Evolutionary conservation across 2,888 invertebrate species (phyloP).

Genomic region (Tenthredo scrophulariae): DNA sequence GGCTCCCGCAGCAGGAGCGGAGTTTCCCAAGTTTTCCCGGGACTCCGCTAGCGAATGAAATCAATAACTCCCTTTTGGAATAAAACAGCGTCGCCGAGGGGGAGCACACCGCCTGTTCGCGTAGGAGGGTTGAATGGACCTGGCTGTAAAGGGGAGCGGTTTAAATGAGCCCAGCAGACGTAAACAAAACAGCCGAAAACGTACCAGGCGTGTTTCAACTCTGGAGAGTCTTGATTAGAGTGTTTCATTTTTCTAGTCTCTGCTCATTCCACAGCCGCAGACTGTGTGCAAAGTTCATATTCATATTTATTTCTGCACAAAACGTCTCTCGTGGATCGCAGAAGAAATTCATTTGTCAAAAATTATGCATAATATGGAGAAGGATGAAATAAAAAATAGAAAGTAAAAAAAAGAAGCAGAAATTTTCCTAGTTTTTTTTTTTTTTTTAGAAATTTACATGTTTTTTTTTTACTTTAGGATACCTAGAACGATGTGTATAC

Average conservation of each 20-base stretch:
- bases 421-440: not conserved
- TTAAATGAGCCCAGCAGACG: conserved; percentile 62
- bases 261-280: not conserved
- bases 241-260: conserved; percentile 7
- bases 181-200: conserved; percentile 67
- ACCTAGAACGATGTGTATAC: not conserved
- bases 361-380: not conserved
- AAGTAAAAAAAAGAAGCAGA: not conserved
- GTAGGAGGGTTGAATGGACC: conserved; percentile 56
- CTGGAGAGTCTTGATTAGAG: conserved; percentile 28
- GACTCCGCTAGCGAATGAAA: conserved; percentile 69
- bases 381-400: not conserved
- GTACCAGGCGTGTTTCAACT: conserved; percentile 42
- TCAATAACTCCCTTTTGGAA: conserved; percentile 74
- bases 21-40: conserved; percentile 72
- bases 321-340: not conserved
- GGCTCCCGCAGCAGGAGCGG: not conserved
- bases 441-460: not conserved
- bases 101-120: conserved; percentile 39
- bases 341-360: not conserved
- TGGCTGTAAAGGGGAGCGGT: conserved; percentile 59
- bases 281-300: not conserved
- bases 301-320: not conserved
- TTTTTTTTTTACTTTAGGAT: not conserved
- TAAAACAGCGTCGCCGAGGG: conserved; percentile 62